Evolutionary conservation across 2,113 vertebrate species (phyloP).

Genomic region (Grallaria varia): DNA sequence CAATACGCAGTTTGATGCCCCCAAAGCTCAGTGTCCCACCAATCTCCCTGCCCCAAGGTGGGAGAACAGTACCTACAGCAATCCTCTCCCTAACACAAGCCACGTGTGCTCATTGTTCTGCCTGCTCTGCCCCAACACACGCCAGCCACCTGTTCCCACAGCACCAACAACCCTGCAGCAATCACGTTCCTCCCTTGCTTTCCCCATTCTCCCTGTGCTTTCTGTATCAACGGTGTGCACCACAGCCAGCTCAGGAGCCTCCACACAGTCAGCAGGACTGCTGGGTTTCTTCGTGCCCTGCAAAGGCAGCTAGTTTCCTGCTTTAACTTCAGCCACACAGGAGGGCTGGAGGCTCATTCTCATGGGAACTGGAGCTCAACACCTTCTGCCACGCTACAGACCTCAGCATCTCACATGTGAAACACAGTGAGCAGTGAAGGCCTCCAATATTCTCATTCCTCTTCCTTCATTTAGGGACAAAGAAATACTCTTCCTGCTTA

Average conservation of each 20-base stretch:
- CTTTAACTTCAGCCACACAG: neutral
- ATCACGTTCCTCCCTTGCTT: neutral
- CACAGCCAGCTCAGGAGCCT: neutral
- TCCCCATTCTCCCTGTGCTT: neutral
- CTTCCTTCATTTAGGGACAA: neutral
- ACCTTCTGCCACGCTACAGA: neutral
- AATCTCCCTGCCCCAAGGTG: neutral
- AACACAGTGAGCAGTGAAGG: neutral
- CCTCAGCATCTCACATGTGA: neutral
- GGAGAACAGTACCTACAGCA: neutral
- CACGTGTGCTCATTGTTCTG: neutral
- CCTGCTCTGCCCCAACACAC: neutral
- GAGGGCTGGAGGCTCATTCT: neutral
- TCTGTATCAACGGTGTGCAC: neutral
- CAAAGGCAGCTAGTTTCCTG: neutral
- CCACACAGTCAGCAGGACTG: accelerated
- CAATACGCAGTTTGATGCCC: neutral
- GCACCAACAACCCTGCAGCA: neutral
- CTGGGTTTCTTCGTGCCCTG: neutral
- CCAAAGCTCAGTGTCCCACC: neutral
- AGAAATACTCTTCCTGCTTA: neutral
- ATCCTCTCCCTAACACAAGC: neutral
- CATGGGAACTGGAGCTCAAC: neutral
- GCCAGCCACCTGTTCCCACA: neutral
- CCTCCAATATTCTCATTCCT: neutral